Conservation (phyloP, 2,113 vertebrate genomes). For the Protobothrops flavoviridis region DNA sequence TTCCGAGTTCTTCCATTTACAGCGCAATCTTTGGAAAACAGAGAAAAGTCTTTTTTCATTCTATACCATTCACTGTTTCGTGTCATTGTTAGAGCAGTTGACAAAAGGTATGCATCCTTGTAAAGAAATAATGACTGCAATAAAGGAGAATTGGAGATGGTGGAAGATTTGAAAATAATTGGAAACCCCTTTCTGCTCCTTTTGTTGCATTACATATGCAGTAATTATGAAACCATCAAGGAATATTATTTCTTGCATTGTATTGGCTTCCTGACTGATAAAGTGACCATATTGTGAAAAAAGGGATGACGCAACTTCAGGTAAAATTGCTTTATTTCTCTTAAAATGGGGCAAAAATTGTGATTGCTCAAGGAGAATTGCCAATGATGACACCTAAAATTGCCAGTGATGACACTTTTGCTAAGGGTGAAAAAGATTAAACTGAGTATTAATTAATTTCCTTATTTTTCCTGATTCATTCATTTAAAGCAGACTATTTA, state of each 20-base stretch:
- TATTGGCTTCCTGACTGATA: not conserved
- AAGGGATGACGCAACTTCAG: conserved; percentile 11
- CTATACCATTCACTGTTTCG: conserved; percentile 7
- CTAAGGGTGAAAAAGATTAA: not conserved
- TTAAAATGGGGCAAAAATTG: conserved; percentile 10
- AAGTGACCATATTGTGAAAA: conserved; percentile 1
- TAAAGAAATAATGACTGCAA: not conserved
- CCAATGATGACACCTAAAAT: not conserved
- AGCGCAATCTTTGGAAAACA: not conserved
- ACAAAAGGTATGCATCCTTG: conserved; percentile 7
- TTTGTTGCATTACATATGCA: conserved; percentile 23
- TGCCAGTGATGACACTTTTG: not conserved
- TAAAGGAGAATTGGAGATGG: conserved; percentile 2
- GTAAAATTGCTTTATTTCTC: conserved; percentile 9
- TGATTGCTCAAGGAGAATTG: not conserved
- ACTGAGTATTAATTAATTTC: not conserved
- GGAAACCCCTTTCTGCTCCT: conserved; percentile 44
- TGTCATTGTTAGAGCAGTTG: conserved; percentile 21
- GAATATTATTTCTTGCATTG: conserved; percentile 25
- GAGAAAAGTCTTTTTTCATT: conserved; percentile 11
- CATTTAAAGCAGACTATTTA: not conserved
- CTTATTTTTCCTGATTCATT: not conserved
- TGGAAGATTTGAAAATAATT: conserved; percentile 40
- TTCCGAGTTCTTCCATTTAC: not conserved
- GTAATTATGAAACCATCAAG: conserved; percentile 27